Evolutionary conservation across 2,888 invertebrate species (phyloP).

Genomic region (Rhagonycha fulva): DNA sequence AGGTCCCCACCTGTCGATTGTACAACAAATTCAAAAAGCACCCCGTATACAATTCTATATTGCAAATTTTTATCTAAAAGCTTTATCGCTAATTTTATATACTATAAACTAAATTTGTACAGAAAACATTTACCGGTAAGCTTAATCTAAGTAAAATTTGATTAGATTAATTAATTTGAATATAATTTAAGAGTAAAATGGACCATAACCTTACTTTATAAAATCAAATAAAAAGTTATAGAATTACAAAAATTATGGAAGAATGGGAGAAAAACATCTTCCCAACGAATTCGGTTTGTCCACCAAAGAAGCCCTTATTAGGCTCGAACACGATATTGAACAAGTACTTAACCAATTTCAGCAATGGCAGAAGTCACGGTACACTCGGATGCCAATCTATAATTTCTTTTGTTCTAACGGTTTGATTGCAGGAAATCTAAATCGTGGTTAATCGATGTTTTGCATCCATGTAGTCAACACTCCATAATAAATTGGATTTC

Average conservation of each 20-base stretch:
- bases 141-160: neutral
- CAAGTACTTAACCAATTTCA: constrained; percentile 67
- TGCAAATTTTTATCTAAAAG: neutral
- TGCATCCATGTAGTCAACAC: constrained; percentile 62
- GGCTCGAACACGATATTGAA: constrained; percentile 72
- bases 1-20: neutral
- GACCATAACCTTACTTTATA: constrained; percentile 6
- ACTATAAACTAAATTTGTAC: neutral
- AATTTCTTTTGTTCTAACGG: constrained; percentile 22
- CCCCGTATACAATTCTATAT: neutral
- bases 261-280: constrained; percentile 10
- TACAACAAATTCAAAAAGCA: neutral
- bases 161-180: neutral
- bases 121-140: neutral
- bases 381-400: constrained; percentile 31
- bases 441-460: constrained; percentile 59
- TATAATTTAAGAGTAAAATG: neutral
- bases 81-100: neutral
- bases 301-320: constrained; percentile 70
- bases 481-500: constrained; percentile 73
- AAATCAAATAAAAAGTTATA: neutral
- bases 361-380: constrained; percentile 59
- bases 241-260: neutral
- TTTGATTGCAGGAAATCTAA: constrained; percentile 53
- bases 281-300: constrained; percentile 59